These are phyloP conservation scores for Melanargia galathea DNA, from an alignment of 2,888 invertebrate genomes.

Conservation along the genomic window DNA sequence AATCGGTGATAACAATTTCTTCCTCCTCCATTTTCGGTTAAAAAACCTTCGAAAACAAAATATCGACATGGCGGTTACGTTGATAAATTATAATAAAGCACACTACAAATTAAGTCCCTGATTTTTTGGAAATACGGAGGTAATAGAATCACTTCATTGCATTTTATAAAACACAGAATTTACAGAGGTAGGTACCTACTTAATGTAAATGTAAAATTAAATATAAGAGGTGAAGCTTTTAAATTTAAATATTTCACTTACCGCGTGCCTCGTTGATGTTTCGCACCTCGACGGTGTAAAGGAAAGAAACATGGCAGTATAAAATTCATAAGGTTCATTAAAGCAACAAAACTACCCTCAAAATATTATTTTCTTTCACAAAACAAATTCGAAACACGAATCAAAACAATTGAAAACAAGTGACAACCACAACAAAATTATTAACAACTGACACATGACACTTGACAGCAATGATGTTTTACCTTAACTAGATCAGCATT, in stretches of 20 bases:
- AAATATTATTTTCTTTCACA: not conserved
- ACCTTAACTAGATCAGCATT: no score
- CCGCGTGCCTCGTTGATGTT: constrained; percentile 59
- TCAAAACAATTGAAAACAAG: not conserved
- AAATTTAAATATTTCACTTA: constrained; percentile 54
- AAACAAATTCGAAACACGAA: not conserved
- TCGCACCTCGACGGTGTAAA: constrained; percentile 30
- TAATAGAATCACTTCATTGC: not conserved
- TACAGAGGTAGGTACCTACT: not conserved
- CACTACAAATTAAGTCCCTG: not conserved
- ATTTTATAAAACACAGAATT: not conserved
- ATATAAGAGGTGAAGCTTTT: not conserved
- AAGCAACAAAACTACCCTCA: constrained; percentile 33
- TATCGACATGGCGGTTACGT: not conserved
- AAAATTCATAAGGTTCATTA: constrained; percentile 15
- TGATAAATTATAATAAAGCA: not conserved
- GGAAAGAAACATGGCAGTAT: constrained; percentile 51
- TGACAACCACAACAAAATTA: no score
- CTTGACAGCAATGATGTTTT: not conserved
- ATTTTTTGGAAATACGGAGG: not conserved
- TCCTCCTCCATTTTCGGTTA: constrained; percentile 58
- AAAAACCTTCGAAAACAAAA: constrained; percentile 34
- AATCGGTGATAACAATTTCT: constrained; percentile 42
- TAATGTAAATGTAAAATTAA: not conserved
- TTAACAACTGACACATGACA: not conserved